Base-by-base conservation (phyloP, 2,113 vertebrate genomes). In the Piprites chloris region DNA sequence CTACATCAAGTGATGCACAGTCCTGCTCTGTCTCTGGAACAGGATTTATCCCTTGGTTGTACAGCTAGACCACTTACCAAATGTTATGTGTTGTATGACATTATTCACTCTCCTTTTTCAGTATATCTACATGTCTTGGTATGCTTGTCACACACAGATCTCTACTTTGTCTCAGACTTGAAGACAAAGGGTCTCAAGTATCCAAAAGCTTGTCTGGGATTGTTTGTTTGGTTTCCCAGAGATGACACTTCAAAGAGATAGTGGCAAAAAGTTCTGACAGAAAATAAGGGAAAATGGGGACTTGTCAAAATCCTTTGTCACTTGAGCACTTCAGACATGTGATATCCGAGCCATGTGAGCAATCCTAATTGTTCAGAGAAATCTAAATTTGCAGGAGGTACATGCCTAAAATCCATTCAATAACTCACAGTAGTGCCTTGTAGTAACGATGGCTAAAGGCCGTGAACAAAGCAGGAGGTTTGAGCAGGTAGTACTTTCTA, bases 361-460 rank as follows among this genome's bases (percentile, higher is more conserved):
- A 71, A 75, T 58, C 27, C 42, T 33, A 50, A 65, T 35, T 18
- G n/a, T 74, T 63, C 77, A 55, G 37, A 81, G 7, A 5, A 39
- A 83, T 27, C 50, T 55, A 92, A 88, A 83, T 80, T 85, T 92
- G 58, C 41, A 90, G 72, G 47, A 88, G 41, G 39, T 16, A n/a
- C 13, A 20, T 65, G n/a, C n/a, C 62, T 94, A 53, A 88, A 79
- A 62, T 5, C 5, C 3, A 80, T 73, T 53, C 75, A 83, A 24
- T 50, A 74, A 17, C 15, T 50, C 63, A 73, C 46, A 83, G 71
- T 41, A 62, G 53, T 0, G 1, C 41, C 62, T 90, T 76, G 41
- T 50, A 80, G 4, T 9, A 1, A 0, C 20, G 33, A 59, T 50
- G 30, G 52, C 39, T 47, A 80, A 94, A 66, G 67, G 46, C 37